Evolutionary conservation across 2,113 vertebrate genomes (phyloP).

Genomic region (Strigops habroptila): DNA sequence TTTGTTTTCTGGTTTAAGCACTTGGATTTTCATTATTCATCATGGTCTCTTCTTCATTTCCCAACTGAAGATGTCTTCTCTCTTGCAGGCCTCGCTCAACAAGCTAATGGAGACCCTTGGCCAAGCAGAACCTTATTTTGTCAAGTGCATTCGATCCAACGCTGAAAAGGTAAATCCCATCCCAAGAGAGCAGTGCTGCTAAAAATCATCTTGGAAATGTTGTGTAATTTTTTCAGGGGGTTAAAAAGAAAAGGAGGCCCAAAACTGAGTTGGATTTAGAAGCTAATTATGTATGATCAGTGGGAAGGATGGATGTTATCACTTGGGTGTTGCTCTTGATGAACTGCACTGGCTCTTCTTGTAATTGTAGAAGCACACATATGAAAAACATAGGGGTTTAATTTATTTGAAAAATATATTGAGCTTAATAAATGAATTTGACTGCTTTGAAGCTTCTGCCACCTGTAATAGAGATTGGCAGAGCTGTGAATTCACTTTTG

Average conservation of each 20-base stretch:
- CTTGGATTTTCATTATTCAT: neutral
- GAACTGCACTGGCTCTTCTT: neutral
- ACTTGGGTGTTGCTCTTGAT: neutral
- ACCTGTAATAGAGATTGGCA: neutral
- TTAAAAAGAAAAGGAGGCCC: neutral
- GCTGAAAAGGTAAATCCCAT: slow-evolving; percentile 88
- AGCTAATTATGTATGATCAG: neutral
- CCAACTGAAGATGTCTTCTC: neutral
- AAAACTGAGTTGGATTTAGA: neutral
- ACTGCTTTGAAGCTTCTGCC: neutral
- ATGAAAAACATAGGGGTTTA: neutral
- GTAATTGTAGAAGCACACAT: neutral
- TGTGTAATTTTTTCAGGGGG: neutral
- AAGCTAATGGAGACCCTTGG: slow-evolving; percentile 97
- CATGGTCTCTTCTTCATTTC: neutral
- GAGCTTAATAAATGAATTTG: neutral
- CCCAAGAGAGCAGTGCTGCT: accelerated
- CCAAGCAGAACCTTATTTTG: slow-evolving; percentile 97
- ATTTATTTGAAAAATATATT: neutral
- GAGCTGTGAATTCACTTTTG: neutral
- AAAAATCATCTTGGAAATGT: neutral
- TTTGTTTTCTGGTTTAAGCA: neutral
- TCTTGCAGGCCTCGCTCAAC: slow-evolving; percentile 87
- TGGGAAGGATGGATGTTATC: neutral
- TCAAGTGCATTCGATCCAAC: slow-evolving; percentile 98